phyloP scores from a whole-genome alignment of 2,888 invertebrate genomes.

The Drosophila colorata region DNA sequence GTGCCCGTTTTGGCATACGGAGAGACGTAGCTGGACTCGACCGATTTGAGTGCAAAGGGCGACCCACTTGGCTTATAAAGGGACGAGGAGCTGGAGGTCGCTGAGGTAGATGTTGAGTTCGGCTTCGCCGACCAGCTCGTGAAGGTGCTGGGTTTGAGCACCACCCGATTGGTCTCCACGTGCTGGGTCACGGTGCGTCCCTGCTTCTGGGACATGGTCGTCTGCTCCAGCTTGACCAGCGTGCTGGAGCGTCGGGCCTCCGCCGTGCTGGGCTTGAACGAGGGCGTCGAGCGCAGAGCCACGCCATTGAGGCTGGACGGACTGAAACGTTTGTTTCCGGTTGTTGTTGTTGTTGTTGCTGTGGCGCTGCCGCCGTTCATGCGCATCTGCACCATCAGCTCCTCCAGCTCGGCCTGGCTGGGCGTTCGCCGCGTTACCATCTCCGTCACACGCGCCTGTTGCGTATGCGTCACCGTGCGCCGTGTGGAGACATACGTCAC shows the following conservation, averaged over 20 bases:
- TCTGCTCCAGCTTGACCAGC: constrained; percentile 70
- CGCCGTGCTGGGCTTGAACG: constrained; percentile 14
- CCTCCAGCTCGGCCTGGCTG: constrained; percentile 70
- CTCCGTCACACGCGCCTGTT: constrained; percentile 76
- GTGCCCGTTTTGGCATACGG: constrained; percentile 20
- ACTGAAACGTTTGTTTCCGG: neutral
- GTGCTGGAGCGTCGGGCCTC: constrained; percentile 13
- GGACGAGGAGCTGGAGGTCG: neutral
- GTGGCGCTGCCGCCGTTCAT: neutral
- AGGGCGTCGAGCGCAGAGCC: constrained; percentile 7
- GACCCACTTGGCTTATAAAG: constrained; percentile 30
- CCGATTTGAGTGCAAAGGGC: constrained; percentile 18
- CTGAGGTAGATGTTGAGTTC: constrained; percentile 15
- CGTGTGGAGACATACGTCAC: constrained; percentile 73
- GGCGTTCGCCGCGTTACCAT: constrained; percentile 75
- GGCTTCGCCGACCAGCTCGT: constrained; percentile 45
- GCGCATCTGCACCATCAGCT: neutral
- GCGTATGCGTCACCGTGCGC: constrained; percentile 81
- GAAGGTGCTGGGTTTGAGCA: constrained; percentile 30
- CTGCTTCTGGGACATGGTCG: constrained; percentile 75
- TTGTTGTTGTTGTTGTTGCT: neutral
- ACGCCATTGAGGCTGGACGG: constrained; percentile 2
- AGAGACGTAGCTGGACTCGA: constrained; percentile 6
- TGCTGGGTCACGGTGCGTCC: constrained; percentile 74
- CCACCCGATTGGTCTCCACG: constrained; percentile 67